Conservation (phyloP, 2,888 invertebrate genomes). For the Acrobasis consociella region DNA sequence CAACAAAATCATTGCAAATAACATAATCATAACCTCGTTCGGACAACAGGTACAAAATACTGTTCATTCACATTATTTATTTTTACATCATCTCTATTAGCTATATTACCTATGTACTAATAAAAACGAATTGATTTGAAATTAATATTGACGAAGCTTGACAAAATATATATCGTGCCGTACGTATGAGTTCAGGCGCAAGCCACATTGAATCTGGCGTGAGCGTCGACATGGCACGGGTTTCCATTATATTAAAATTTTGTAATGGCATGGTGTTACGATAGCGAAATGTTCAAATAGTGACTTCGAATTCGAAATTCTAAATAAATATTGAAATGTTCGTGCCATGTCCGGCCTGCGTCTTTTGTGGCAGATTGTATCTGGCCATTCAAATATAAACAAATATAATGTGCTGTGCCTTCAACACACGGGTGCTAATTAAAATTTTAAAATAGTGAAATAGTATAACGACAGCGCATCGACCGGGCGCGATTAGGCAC, state of each 20-base stretch:
- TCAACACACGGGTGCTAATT: constrained; percentile 1
- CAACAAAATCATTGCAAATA: constrained; percentile 22
- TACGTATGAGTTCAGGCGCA: background rate
- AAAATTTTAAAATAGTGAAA: background rate
- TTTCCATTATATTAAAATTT: no score
- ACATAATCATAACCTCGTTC: constrained; percentile 15
- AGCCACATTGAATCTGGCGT: no score
- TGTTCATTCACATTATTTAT: constrained; percentile 12
- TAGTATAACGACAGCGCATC: constrained; percentile 2
- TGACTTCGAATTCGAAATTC: no score
- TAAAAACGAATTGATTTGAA: constrained; percentile 8
- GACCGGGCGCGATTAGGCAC: constrained; percentile 14
- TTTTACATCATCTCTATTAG: constrained; percentile 4
- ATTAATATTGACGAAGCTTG: background rate
- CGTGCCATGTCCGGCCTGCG: no score
- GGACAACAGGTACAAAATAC: constrained; percentile 17
- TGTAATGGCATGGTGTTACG: no score
- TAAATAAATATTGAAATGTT: no score
- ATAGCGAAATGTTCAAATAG: no score
- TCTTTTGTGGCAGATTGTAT: background rate
- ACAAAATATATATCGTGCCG: constrained; percentile 1
- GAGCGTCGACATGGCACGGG: no score
- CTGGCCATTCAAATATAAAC: background rate
- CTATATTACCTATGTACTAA: background rate
- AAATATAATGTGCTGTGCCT: background rate